Evolutionary conservation across 2,888 invertebrate species (phyloP), one percentile per base, ranked within the genome.

Genomic region (Oscheius sp.): DNA sequence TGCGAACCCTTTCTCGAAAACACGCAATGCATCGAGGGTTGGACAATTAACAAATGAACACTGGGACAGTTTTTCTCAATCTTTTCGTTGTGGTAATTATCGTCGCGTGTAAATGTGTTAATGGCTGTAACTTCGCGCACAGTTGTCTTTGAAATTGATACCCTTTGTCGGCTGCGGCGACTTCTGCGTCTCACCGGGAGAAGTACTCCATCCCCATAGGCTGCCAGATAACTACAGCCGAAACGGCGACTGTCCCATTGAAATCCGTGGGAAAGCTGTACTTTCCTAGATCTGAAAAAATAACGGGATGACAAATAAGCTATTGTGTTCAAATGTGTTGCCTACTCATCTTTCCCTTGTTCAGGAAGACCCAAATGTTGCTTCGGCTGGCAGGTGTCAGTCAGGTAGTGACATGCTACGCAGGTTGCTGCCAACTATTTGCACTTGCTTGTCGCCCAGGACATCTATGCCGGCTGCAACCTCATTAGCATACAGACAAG

Each of bases 141-240:
- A 59, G 59, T 59, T 59, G 59, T 59, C 59, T 59, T 59, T 59
- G 59, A 59, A 59, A 59, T 41, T 59, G 59, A 59, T 59, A 59
- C 59, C 24, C 59, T 59, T 59, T 59, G 59, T 59, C 59, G 59
- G 59, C 44, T 20, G 41, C 41, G 17, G 59, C 41, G 41, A 54
- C 38, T 33, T n/a, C 50, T 51, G 38, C 38, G 50, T 38, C 51
- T 33, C 50, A 33, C 24, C 38, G 36, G 26, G 28, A 36, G 36
- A 14, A 5, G 50, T 28, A 38, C 38, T 51, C 50, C 22, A 17
- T 50, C 22, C 24, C 22, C 4, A 12, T 26, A 38, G 51, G 65
- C 36, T 65, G 30, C 65, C 65, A 45, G 51, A 44, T 59, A 44
- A 59, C 45, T 44, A 24, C 45, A 24, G 54, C 44, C 26, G 45